Conservation (phyloP, 2,888 invertebrate genomes). For the Ditula angustiorana region DNA sequence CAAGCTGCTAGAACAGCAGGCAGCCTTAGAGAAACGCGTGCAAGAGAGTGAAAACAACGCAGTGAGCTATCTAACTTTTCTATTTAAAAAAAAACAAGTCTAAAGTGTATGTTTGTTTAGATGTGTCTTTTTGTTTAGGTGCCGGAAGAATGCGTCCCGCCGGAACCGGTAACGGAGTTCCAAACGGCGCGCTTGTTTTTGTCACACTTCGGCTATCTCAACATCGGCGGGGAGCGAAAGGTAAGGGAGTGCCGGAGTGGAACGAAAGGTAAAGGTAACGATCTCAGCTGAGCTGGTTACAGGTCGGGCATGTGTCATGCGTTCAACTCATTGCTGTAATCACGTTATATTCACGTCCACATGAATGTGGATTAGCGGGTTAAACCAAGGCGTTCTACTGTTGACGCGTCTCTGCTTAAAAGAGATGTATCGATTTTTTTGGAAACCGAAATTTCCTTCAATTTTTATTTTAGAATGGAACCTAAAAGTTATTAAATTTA, state of each 20-base stretch:
- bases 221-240: constrained; percentile 83
- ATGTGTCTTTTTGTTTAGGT: constrained; percentile 59
- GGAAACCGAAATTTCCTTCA: too few relatives aligned
- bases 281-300: too few relatives aligned
- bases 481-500: too few relatives aligned
- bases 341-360: too few relatives aligned
- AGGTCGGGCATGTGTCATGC: too few relatives aligned
- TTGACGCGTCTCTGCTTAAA: too few relatives aligned
- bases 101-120: background rate
- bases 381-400: too few relatives aligned
- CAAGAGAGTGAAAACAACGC: constrained; percentile 74
- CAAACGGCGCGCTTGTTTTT: constrained; percentile 97
- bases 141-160: constrained; percentile 91
- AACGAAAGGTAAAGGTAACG: constrained; percentile 71
- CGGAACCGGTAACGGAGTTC: constrained; percentile 94
- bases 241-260: constrained; percentile 69
- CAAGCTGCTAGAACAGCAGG: constrained; percentile 90
- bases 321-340: too few relatives aligned
- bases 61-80: constrained; percentile 50
- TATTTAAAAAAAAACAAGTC: background rate
- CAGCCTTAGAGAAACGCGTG: constrained; percentile 84
- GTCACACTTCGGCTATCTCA: constrained; percentile 97
- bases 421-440: too few relatives aligned
- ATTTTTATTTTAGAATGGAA: too few relatives aligned
- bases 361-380: too few relatives aligned